Conservation (phyloP, 2,113 vertebrate species). For the Ophiodon elongatus region DNA sequence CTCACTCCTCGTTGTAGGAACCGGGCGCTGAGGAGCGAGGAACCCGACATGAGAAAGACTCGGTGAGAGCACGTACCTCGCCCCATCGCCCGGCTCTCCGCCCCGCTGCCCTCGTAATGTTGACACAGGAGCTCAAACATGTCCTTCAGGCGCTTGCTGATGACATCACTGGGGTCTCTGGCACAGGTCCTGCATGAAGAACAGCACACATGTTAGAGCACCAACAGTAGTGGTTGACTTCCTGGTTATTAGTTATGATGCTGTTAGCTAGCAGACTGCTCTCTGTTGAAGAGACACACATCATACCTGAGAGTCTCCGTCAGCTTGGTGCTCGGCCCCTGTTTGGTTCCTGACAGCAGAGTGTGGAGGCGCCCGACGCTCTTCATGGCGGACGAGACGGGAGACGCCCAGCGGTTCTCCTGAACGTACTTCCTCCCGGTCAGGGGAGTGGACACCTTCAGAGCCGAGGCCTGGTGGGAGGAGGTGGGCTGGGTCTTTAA, state of each 20-base stretch:
- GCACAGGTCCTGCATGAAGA: slow-evolving; percentile 85
- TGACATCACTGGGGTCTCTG: slow-evolving; percentile 90
- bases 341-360: slow-evolving; percentile 89
- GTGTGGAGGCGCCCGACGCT: slow-evolving; percentile 91
- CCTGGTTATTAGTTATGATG: too few species aligned
- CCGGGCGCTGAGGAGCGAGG: too few species aligned
- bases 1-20: too few species aligned
- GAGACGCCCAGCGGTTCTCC: slow-evolving; percentile 85
- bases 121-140: slow-evolving; percentile 90
- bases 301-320: slow-evolving; percentile 87
- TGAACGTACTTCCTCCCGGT: slow-evolving; percentile 88
- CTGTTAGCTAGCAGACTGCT: too few species aligned
- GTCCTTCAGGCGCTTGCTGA: slow-evolving; percentile 89
- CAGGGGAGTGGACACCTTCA: slow-evolving; percentile 89
- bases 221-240: too few species aligned
- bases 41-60: too few species aligned
- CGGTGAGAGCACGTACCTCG: slow-evolving; percentile 85
- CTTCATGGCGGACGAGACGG: slow-evolving; percentile 88
- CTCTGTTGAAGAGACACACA: too few species aligned
- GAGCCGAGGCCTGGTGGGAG: slow-evolving; percentile 83
- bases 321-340: slow-evolving; percentile 88
- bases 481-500: neutral
- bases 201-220: too few species aligned
- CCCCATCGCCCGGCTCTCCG: slow-evolving; percentile 75
- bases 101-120: slow-evolving; percentile 78